Percentiles rank a stretch among this genome's conserved stretches.
phyloP scores from a whole-genome alignment of 2,113 vertebrate species.

The Macroglossus sobrinus region DNA sequence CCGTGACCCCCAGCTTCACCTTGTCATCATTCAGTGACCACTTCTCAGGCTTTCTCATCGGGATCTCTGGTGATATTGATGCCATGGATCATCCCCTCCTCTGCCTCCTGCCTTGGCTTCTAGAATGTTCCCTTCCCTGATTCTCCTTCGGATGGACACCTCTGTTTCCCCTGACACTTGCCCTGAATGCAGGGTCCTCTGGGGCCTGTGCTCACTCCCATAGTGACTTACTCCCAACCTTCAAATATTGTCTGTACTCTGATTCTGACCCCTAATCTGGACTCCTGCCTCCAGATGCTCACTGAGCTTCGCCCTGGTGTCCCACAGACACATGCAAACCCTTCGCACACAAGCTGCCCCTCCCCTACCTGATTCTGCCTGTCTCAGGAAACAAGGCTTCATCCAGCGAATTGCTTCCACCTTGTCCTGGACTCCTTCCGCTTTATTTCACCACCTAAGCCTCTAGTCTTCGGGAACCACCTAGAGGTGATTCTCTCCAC shows the following conservation, averaged over 20 bases:
- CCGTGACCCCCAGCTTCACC: background rate
- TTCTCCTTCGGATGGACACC: background rate
- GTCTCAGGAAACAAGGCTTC: background rate
- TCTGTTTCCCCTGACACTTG: background rate
- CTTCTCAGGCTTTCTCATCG: background rate
- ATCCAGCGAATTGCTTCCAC: background rate
- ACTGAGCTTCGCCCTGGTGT: background rate
- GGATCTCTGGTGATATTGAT: background rate
- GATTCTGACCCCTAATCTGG: background rate
- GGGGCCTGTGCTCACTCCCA: background rate
- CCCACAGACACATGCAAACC: rapidly evolving
- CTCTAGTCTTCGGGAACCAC: background rate
- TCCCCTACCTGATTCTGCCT: background rate
- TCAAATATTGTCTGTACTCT: background rate
- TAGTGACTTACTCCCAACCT: background rate
- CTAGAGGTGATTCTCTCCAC: no score
- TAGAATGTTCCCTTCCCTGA: background rate
- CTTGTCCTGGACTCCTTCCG: background rate
- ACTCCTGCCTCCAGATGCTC: background rate
- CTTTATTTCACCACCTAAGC: background rate
- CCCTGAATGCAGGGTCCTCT: no score
- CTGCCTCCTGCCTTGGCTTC: background rate
- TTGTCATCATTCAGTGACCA: background rate
- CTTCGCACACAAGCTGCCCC: background rate
- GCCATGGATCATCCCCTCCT: background rate